Evolutionary conservation across 2,888 invertebrate species (phyloP).

Genomic region (Suillia variegata): DNA sequence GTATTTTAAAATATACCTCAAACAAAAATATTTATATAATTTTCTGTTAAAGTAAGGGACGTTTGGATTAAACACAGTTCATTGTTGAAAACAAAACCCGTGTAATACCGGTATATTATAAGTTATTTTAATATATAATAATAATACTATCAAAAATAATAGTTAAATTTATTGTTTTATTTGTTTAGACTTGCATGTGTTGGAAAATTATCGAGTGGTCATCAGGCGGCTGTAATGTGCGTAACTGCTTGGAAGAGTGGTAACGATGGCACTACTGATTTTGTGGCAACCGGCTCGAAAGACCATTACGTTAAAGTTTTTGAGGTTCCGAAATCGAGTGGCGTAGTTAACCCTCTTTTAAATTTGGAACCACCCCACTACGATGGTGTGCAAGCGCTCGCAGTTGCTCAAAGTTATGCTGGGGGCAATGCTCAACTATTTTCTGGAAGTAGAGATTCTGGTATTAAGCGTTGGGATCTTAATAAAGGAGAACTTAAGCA

Average conservation of each 20-base stretch:
- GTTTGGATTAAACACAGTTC: no score
- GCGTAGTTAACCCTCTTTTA: conserved; percentile 66
- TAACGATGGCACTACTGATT: conserved; percentile 63
- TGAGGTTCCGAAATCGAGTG: conserved; percentile 62
- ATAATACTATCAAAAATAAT: neutral
- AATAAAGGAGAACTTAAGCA: conserved; percentile 52
- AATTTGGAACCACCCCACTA: conserved; percentile 86
- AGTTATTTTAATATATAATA: neutral
- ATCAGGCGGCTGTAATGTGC: conserved; percentile 86
- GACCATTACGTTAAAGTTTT: conserved; percentile 79
- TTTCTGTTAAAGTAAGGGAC: no score
- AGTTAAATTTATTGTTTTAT: neutral
- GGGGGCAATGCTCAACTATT: conserved; percentile 65
- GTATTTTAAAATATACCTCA: no score
- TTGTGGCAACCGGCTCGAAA: conserved; percentile 81
- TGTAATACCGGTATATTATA: neutral
- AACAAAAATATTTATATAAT: no score
- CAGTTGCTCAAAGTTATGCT: conserved; percentile 66
- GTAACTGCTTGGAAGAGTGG: conserved; percentile 67
- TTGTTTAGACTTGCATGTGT: conserved; percentile 67
- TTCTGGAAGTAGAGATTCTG: conserved; percentile 84
- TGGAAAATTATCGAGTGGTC: conserved; percentile 77
- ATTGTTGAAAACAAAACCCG: conserved; percentile 6
- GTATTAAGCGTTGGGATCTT: conserved; percentile 85
- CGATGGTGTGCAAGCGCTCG: conserved; percentile 84